These are phyloP conservation scores for Anadara kagoshimensis DNA, from an alignment of 1,140 invertebrate genomes.

Conservation along the genomic window DNA sequence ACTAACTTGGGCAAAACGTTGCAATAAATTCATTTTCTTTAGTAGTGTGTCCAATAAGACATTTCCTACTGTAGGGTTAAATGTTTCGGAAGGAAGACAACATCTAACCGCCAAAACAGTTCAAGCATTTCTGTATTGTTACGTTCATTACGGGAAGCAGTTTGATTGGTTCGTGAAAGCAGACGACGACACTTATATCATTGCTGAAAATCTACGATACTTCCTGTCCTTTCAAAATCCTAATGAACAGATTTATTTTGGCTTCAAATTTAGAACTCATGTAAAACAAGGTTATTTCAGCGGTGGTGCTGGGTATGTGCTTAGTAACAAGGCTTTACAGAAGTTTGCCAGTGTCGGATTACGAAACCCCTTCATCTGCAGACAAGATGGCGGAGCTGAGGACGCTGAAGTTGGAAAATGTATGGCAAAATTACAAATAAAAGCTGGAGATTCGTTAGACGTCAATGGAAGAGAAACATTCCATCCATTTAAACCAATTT, in stretches of 20 bases:
- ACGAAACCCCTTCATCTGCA: constrained; percentile 31
- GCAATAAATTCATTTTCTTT: constrained; percentile 78
- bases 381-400: constrained; percentile 42
- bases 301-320: constrained; percentile 52
- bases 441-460: constrained; percentile 90
- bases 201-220: constrained; percentile 93
- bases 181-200: constrained; percentile 82
- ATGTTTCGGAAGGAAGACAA: constrained; percentile 88
- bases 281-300: constrained; percentile 47
- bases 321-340: constrained; percentile 45
- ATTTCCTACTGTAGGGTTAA: constrained; percentile 47
- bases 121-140: constrained; percentile 84
- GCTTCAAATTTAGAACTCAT: constrained; percentile 48
- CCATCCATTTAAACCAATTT: constrained; percentile 75
- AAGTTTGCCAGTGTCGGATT: constrained; percentile 34
- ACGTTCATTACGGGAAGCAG: constrained; percentile 64
- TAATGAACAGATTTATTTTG: constrained; percentile 54
- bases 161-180: constrained; percentile 60
- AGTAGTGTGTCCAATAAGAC: constrained; percentile 52
- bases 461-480: constrained; percentile 88
- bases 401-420: constrained; percentile 51
- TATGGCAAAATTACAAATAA: constrained; percentile 87
- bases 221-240: constrained; percentile 80
- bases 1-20: constrained; percentile 94
- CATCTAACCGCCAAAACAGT: constrained; percentile 97